Conservation (phyloP, 2,113 vertebrate genomes). For the Suncus etruscus region DNA sequence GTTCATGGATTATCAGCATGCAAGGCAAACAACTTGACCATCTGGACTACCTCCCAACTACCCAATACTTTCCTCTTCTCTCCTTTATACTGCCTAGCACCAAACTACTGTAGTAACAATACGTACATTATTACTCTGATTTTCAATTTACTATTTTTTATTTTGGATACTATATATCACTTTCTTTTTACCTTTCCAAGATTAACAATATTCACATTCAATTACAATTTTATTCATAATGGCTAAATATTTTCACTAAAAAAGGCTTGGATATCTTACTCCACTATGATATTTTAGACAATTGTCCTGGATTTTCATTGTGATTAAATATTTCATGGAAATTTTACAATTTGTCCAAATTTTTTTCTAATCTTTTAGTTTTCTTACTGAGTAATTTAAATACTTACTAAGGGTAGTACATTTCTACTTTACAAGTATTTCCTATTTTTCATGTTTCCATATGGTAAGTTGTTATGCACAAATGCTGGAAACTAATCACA, state of each 20-base stretch:
- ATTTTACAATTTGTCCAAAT: not conserved
- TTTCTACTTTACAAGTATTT: no score
- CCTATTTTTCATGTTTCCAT: no score
- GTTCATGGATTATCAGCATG: no score
- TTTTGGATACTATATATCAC: not conserved
- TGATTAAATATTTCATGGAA: not conserved
- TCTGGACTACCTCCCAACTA: no score
- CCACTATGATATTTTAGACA: not conserved
- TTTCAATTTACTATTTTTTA: not conserved
- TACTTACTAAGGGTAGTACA: no score
- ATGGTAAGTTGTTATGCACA: no score
- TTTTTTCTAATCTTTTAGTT: not conserved
- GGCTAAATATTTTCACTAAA: not conserved
- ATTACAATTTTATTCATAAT: not conserved
- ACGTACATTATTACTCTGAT: not conserved
- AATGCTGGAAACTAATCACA: no score
- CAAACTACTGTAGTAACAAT: not conserved
- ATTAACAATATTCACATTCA: not conserved
- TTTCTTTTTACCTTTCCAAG: not conserved
- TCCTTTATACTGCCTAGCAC: not conserved
- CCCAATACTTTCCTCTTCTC: no score
- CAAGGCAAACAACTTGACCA: no score
- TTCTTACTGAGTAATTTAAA: not conserved
- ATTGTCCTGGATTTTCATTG: not conserved
- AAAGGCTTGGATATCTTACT: constrained; percentile 27